A percentile compares a stretch with the other conserved stretches of the same genome.
These are phyloP conservation scores for Dissostichus mawsoni DNA, from an alignment of 2,113 vertebrate genomes.

Conservation along the genomic window DNA sequence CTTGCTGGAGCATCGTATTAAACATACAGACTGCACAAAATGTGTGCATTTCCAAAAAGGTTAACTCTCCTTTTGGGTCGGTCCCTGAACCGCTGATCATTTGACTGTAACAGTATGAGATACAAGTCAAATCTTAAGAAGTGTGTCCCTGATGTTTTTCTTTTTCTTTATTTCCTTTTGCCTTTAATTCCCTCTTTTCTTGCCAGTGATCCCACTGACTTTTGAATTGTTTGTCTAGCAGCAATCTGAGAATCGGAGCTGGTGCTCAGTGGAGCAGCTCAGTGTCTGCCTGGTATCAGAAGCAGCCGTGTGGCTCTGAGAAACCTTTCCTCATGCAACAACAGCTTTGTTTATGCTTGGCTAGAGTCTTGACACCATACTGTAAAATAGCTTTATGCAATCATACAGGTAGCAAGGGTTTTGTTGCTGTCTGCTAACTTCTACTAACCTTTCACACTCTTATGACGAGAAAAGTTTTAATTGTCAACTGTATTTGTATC, in stretches of 20 bases:
- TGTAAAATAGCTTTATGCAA: conserved; percentile 62
- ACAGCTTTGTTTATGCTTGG: conserved; percentile 67
- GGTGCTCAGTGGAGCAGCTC: conserved; percentile 64
- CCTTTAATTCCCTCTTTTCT: not conserved
- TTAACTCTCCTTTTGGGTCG: not conserved
- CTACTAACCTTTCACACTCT: conserved; percentile 3
- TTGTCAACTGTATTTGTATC: not conserved
- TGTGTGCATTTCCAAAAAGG: not conserved
- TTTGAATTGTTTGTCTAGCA: conserved; percentile 52
- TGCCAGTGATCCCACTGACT: conserved; percentile 48
- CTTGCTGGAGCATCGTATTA: not conserved
- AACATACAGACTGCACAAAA: not conserved
- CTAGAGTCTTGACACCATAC: conserved; percentile 51
- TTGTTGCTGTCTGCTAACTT: conserved; percentile 47
- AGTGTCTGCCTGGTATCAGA: conserved; percentile 53
- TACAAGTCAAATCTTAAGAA: conserved; percentile 21
- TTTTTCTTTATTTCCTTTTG: conserved; percentile 12
- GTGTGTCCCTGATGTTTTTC: not conserved
- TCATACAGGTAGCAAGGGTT: conserved; percentile 47
- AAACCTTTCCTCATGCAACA: conserved; percentile 70
- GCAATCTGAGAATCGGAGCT: conserved; percentile 47
- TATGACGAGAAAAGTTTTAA: conserved; percentile 32
- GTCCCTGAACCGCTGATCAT: not conserved
- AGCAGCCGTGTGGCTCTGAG: conserved; percentile 50
- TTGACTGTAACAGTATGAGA: conserved; percentile 16